phyloP scores from a whole-genome alignment of 1,140 invertebrate species.

The Ruditapes philippinarum region DNA sequence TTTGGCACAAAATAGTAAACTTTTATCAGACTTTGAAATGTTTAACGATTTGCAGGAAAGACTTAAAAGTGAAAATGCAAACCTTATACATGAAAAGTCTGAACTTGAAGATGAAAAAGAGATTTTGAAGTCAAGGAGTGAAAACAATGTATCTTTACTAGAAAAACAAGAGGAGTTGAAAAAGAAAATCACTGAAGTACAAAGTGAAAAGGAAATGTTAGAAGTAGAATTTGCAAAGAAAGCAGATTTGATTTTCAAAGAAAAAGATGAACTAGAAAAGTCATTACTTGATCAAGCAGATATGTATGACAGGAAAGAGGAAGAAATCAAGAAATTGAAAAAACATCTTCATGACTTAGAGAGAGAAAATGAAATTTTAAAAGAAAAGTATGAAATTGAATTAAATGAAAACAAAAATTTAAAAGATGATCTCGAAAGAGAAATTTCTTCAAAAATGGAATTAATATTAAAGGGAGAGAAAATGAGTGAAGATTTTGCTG shows the following conservation, averaged over 20 bases:
- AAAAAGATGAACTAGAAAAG: slow-evolving; percentile 30
- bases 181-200: background rate
- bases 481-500: slow-evolving; percentile 1
- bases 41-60: background rate
- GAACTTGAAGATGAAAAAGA: slow-evolving; percentile 44
- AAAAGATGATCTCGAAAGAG: background rate
- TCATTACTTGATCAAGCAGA: slow-evolving; percentile 1
- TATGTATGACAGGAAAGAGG: slow-evolving; percentile 13
- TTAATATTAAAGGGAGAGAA: slow-evolving; percentile 24
- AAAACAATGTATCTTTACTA: background rate
- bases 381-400: background rate
- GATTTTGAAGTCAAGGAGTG: background rate
- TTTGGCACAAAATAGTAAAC: background rate
- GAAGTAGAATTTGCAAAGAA: background rate
- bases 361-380: background rate
- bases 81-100: slow-evolving; percentile 14
- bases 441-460: background rate
- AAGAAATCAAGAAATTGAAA: slow-evolving; percentile 16
- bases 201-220: slow-evolving; percentile 7
- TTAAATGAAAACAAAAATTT: background rate
- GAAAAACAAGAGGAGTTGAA: background rate
- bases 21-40: background rate
- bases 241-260: background rate
- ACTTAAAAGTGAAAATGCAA: slow-evolving; percentile 2
- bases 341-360: background rate